A percentile compares a stretch with the other conserved stretches of the same genome.
Evolutionary conservation across 2,797 vertebrate species (phyloP).

Genomic region (Aratinga solstitialis): DNA sequence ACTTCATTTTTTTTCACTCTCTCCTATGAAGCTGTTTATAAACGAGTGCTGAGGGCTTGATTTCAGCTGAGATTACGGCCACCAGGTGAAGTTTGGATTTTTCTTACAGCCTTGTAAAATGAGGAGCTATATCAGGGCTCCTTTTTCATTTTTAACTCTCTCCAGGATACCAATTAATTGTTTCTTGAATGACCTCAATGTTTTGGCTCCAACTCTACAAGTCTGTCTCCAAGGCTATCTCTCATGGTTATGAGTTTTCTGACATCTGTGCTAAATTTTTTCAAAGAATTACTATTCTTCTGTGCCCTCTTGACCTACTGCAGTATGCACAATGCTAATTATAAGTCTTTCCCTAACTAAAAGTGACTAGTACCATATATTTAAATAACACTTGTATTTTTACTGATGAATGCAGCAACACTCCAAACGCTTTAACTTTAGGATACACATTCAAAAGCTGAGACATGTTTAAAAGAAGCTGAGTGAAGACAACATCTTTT

Average conservation of each 20-base stretch:
- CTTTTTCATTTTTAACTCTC: slow-evolving; percentile 42
- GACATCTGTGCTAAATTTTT: slow-evolving; percentile 72
- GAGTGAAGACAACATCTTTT: not conserved
- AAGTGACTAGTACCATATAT: not conserved
- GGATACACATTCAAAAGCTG: not conserved
- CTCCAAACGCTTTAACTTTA: not conserved
- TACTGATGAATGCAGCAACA: accelerated
- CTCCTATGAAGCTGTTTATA: not conserved
- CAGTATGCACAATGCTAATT: not conserved
- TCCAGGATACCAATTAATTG: slow-evolving; percentile 50
- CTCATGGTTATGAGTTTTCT: slow-evolving; percentile 60
- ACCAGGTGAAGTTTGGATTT: not conserved
- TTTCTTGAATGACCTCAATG: slow-evolving; percentile 55
- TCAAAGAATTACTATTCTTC: slow-evolving; percentile 44
- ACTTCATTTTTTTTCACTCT: not conserved
- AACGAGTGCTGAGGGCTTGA: accelerated
- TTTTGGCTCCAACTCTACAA: slow-evolving; percentile 56
- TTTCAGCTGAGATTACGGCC: not conserved
- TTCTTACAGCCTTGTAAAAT: not conserved
- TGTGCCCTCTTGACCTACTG: slow-evolving; percentile 27
- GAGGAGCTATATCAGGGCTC: not conserved
- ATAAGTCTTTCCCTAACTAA: slow-evolving; percentile 12
- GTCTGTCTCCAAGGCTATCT: slow-evolving; percentile 51
- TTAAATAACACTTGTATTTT: not conserved
- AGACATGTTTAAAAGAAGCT: not conserved